Evolutionary conservation across 2,888 invertebrate species (phyloP), one percentile per base, ranked within the genome.

Genomic region (Pyralis farinalis): DNA sequence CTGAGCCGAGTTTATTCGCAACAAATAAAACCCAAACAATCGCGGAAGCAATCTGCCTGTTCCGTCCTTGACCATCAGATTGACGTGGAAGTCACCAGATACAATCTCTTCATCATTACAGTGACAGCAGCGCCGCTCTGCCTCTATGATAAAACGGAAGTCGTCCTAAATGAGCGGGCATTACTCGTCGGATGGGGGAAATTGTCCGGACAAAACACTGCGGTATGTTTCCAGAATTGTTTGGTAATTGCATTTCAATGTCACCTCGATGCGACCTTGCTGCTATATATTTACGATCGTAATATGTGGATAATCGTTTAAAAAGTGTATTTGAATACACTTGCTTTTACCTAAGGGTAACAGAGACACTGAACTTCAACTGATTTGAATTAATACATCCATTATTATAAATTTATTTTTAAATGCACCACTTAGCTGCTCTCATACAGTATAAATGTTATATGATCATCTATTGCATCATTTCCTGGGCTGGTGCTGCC

Each of bases 121-220:
- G 95, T 94, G 67, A 93, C 94, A 55, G 93, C 93, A 0, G 95
- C 95, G 56, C 95, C 95, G 53, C 91, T 95, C 57, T 95, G 95
- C 66, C 71, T 94, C 53, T 84, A 93, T 49, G 93, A 93, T 37
- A 94, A 93, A 67, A 94, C 95, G 60, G 92, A 95, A 75, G 93
- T 95, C 39, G 70, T 93, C 44, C 71, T 85, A 50, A 79, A 86
- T 48, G 81, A 90, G 53, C 86, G 91, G 77, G 93, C 91, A n/a
- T 68, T 85, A 48, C 86, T 94, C 12, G 91, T 93, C 37, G 94
- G 94, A 11, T 94, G 94, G 94, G 95, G 95, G 34, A 93, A 94
- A 82, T 79, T 93, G 53, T 93, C 94, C 12, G 88, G 87, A 45
- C 88, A 88, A 50, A 83, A 58, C 41, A 80, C 63, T 48, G 76